Conservation (phyloP, 1,140 invertebrate genomes). For the Globodera rostochiensis region DNA sequence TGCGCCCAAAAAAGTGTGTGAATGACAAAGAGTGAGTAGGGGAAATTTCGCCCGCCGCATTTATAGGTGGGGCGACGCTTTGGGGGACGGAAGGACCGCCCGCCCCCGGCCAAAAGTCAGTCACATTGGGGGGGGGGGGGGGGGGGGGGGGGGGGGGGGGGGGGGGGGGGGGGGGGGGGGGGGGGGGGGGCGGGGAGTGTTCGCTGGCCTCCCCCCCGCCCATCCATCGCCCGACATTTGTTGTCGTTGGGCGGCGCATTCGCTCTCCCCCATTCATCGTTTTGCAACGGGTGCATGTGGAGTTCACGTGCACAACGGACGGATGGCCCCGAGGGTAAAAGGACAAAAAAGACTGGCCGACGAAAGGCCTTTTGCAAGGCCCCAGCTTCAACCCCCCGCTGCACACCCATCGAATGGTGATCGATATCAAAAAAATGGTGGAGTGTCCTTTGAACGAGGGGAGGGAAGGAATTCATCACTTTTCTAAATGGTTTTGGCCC, state of each 20-base stretch:
- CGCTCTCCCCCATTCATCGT: neutral
- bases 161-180: too few species aligned
- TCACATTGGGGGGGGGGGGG: too few species aligned
- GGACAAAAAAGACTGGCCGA: neutral
- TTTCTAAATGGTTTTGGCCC: too few species aligned
- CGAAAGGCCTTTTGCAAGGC: neutral
- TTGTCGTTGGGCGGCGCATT: neutral
- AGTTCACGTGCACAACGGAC: neutral
- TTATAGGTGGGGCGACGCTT: neutral
- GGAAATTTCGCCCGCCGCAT: neutral
- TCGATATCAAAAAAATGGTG: neutral
- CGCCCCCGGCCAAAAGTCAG: too few species aligned
- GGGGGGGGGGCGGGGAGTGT: neutral
- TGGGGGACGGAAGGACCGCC: too few species aligned
- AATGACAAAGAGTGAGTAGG: neutral
- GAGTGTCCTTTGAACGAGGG: neutral
- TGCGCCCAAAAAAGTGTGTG: neutral
- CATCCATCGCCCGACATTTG: neutral
- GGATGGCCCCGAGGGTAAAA: neutral
- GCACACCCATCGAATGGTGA: neutral
- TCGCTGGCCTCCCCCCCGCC: neutral
- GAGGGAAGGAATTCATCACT: too few species aligned
- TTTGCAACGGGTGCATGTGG: neutral
- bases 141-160: too few species aligned
- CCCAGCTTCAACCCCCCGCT: neutral